These are phyloP conservation scores for Strigops habroptila DNA, from an alignment of 2,113 vertebrate species.

Conservation along the genomic window DNA sequence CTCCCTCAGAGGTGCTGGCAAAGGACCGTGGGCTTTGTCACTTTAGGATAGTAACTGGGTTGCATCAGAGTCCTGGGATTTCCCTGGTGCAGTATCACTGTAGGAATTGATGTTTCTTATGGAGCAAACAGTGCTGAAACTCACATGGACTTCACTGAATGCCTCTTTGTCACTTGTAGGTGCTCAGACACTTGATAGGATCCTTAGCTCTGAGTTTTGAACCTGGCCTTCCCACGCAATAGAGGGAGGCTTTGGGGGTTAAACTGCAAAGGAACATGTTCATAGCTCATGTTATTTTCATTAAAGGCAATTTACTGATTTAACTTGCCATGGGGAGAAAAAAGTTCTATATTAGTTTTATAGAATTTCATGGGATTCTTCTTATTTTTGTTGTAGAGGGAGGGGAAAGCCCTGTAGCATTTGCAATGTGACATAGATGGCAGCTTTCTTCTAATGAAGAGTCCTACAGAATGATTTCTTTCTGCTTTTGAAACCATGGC, in stretches of 20 bases:
- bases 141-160: background rate
- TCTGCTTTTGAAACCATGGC: constrained; percentile 36
- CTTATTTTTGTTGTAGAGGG: background rate
- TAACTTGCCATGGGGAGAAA: background rate
- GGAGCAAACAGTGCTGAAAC: background rate
- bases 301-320: background rate
- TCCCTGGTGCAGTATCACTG: background rate
- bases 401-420: background rate
- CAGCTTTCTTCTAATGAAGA: constrained; percentile 30
- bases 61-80: background rate
- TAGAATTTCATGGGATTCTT: background rate
- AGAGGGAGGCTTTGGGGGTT: background rate
- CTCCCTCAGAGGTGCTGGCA: background rate
- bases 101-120: background rate
- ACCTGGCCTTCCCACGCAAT: background rate
- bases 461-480: constrained; percentile 6
- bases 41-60: background rate
- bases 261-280: background rate
- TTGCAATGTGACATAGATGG: background rate
- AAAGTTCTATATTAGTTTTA: background rate
- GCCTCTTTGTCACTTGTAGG: background rate
- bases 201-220: background rate
- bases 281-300: background rate
- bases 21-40: background rate
- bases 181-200: background rate